phyloP scores from a whole-genome alignment of 2,113 vertebrate genomes.

The Mesitornis unicolor region DNA sequence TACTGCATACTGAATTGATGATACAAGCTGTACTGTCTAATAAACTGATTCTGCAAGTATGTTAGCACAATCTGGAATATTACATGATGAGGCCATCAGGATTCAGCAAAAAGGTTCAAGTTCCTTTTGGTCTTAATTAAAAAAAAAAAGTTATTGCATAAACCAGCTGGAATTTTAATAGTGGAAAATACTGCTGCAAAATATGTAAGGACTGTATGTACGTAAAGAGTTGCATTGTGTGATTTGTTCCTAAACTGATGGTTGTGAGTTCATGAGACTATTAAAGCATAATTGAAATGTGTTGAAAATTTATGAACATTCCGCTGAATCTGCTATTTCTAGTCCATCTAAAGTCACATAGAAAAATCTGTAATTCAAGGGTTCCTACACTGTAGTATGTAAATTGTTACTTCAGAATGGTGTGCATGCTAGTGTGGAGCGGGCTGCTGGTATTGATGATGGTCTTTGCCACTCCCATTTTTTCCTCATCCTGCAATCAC shows the following conservation, averaged over 20 bases:
- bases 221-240: background rate
- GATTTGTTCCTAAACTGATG: background rate
- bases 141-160: background rate
- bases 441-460: background rate
- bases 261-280: background rate
- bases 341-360: background rate
- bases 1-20: background rate
- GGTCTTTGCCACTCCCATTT: background rate
- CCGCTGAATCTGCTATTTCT: background rate
- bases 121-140: background rate
- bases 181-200: background rate
- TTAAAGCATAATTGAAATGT: background rate
- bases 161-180: background rate
- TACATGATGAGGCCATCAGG: background rate
- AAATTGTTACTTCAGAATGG: background rate
- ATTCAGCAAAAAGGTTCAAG: background rate
- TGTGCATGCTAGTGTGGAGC: background rate
- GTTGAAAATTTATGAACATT: background rate
- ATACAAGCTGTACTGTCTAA: background rate
- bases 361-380: background rate
- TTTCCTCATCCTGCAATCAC: background rate
- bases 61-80: background rate
- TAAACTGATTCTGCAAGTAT: background rate
- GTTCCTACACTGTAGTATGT: background rate
- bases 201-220: background rate